A percentile compares a stretch with the other conserved stretches of the same genome.
phyloP scores from a whole-genome alignment of 1,140 invertebrate species.

The Ptiloglossa arizonensis region DNA sequence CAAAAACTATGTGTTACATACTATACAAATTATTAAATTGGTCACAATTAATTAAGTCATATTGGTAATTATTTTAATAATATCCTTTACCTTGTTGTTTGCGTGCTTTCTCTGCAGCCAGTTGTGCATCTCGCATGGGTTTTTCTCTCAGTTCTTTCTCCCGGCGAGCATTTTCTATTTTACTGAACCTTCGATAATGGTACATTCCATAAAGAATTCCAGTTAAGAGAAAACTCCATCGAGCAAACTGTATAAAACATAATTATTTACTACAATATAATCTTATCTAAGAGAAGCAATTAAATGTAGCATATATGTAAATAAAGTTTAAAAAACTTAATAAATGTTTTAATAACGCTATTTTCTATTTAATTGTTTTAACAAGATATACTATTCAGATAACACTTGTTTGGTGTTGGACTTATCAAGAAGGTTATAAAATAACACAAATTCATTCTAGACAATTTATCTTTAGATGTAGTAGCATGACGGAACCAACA shows the following conservation, averaged over 20 bases:
- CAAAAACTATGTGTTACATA: neutral
- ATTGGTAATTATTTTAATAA: neutral
- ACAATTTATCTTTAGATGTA: neutral
- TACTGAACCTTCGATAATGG: conserved; percentile 86
- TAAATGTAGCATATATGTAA: neutral
- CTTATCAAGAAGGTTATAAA: conserved; percentile 1
- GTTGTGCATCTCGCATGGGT: conserved; percentile 85
- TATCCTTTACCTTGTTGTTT: conserved; percentile 79
- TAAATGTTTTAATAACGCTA: conserved; percentile 29
- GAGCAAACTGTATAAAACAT: conserved; percentile 84
- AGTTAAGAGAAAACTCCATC: conserved; percentile 87
- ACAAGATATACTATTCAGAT: neutral
- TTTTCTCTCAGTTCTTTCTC: conserved; percentile 86
- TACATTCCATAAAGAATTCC: conserved; percentile 88
- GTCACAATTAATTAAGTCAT: neutral
- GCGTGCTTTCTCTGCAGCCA: conserved; percentile 86
- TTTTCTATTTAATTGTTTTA: neutral
- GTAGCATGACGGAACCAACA: conserved; percentile 45
- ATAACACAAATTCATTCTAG: neutral
- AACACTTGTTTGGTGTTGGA: neutral
- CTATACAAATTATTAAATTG: neutral
- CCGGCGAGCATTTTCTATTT: conserved; percentile 85
- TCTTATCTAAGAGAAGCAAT: neutral
- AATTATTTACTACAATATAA: conserved; percentile 30
- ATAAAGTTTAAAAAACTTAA: neutral